Base-by-base conservation (phyloP, 2,888 invertebrate species). In the Sabatieria punctata region DNA sequence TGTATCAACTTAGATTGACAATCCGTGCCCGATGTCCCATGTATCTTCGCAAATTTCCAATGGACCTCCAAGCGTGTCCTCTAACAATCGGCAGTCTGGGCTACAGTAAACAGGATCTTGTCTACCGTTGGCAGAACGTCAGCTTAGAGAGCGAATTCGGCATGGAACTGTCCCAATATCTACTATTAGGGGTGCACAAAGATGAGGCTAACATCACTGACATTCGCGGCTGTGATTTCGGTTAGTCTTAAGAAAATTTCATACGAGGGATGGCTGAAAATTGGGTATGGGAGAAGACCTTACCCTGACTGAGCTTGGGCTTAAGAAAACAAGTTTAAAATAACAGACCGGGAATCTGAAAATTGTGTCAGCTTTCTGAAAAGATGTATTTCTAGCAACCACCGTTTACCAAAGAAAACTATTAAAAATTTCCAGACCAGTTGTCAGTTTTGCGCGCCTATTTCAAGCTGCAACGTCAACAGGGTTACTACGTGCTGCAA, bases 111-210 rank as follows among this genome's bases (percentile, higher is more conserved):
- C 77, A 79, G 53, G 82, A 88, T 63, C 70, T 89, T 47, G 75
- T 82, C 23, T 89, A 88, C 68, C 78, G 80, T 57, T 89, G 88
- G 88, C 64, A 63, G 47, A 54, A 60, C 41, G 62, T 62, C n/a
- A n/a, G n/a, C n/a, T n/a, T n/a, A 1, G 82, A 78, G 63, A 83
- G 85, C 64, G 82, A 83, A 2, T 80, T 82, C 0, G 88, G 85
- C 42, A 85, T 89, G 80, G 79, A 84, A 1, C 72, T 93, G 19
- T 88, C 88, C 1, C 89, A 91, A 68, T 93, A 91, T 65, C 86
- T 88, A 67, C 74, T 93, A 54, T 77, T 82, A 49, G 78, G 51
- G 52, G 19, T 59, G 49, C 30, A 56, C 53, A 42, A 55, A 48
- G 46, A 57, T 41, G 47, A 60, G 59, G 47, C 51, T 48, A 47